Conservation (phyloP, 2,113 vertebrate genomes). For the Cephalopterus ornatus region DNA sequence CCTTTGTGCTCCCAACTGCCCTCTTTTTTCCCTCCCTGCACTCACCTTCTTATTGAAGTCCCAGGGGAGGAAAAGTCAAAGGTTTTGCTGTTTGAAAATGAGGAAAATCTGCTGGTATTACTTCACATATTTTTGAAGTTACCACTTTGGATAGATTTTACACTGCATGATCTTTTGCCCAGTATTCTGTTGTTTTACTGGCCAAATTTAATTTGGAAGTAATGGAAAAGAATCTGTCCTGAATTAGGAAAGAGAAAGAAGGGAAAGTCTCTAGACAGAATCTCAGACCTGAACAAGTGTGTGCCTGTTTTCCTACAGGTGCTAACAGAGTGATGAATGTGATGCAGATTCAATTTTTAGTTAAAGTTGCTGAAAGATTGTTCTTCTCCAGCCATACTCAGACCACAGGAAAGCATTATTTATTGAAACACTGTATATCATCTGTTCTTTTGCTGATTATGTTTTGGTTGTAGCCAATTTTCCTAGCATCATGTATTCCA, state of each 20-base stretch:
- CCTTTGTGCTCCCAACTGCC: background rate
- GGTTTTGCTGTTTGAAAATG: background rate
- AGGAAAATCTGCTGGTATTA: background rate
- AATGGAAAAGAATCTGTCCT: background rate
- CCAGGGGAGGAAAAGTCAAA: background rate
- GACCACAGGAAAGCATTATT: background rate
- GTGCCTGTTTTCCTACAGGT: background rate
- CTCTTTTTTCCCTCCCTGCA: background rate
- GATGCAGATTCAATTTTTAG: background rate
- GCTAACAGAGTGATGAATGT: background rate
- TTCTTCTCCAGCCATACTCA: background rate
- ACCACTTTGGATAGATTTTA: background rate
- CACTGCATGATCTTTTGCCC: background rate
- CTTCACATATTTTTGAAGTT: background rate
- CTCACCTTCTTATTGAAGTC: background rate
- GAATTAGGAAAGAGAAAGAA: background rate
- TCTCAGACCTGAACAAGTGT: background rate
- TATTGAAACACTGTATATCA: background rate
- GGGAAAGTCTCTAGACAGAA: background rate
- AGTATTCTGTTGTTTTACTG: background rate
- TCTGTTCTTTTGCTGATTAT: background rate
- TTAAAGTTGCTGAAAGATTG: constrained; percentile 1
- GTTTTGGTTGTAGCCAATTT: background rate
- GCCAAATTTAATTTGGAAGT: background rate
- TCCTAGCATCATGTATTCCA: background rate